Percentiles rank a stretch among this genome's conserved stretches.
phyloP scores from a whole-genome alignment of 2,888 invertebrate genomes.

The Carabus problematicus region DNA sequence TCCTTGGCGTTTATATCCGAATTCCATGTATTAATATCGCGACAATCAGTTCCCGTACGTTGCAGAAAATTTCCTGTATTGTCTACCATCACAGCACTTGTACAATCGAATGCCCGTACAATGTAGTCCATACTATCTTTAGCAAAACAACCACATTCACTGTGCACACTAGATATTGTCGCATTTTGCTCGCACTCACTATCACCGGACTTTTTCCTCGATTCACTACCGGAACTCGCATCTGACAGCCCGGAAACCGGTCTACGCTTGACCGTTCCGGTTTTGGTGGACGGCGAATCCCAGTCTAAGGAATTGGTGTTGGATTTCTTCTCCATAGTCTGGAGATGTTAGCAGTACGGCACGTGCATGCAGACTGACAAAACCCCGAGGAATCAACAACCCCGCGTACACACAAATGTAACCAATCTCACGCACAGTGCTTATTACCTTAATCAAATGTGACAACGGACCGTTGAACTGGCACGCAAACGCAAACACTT shows the following conservation, averaged over 20 bases:
- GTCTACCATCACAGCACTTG: too few relatives aligned
- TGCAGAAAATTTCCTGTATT: too few relatives aligned
- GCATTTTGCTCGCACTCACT: too few relatives aligned
- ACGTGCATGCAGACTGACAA: constrained; percentile 31
- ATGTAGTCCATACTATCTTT: too few relatives aligned
- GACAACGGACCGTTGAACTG: constrained; percentile 34
- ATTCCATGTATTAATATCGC: too few relatives aligned
- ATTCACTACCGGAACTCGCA: constrained; percentile 26
- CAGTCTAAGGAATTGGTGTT: constrained; percentile 63
- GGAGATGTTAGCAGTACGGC: constrained; percentile 44
- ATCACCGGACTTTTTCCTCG: constrained; percentile 1
- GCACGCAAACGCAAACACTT: neutral
- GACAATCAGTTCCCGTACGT: too few relatives aligned
- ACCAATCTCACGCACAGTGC: constrained; percentile 57
- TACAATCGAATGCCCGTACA: too few relatives aligned
- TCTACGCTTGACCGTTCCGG: constrained; percentile 75
- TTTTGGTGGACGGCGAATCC: constrained; percentile 75
- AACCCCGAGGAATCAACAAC: constrained; percentile 35
- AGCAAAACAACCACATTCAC: too few relatives aligned
- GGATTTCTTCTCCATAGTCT: constrained; percentile 48
- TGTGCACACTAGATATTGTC: too few relatives aligned
- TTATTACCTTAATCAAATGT: constrained; percentile 59
- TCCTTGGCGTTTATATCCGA: too few relatives aligned
- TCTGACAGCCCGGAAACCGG: constrained; percentile 60
- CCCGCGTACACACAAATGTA: constrained; percentile 49